Base-by-base conservation (phyloP, 2,797 vertebrate genomes). In the Crax fasciolata region DNA sequence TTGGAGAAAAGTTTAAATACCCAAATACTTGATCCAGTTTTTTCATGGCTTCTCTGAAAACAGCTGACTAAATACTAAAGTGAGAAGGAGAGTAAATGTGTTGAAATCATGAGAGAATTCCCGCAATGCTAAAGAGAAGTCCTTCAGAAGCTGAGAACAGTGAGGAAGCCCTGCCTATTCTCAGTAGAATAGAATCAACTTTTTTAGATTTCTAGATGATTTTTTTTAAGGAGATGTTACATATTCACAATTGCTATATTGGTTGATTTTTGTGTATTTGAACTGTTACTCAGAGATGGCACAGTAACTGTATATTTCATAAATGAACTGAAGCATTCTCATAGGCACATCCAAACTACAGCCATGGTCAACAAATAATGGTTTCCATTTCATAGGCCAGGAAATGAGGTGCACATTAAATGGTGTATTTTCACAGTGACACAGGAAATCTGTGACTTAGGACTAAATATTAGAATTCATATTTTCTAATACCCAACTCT, bases 11-110 rank as follows among this genome's bases (percentile, higher is more conserved):
- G 9, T 41, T 71, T 25, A 75, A 80, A 13, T 67, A 67, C 2
- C 0, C 1, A 18, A 55, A 5, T 48, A 32, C 3, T 66, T 28
- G 18, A 65, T 6, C 46, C 4, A 9, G 4, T n/a, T 75, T 23
- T 27, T 54, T 81, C 1, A 1, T 67, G 38, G 1, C 10, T 72
- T 79, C 32, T 58, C 41, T 72, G 41, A 49, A 84, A 61, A 81
- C 13, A 11, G 23, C 63, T 2, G 3, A 11, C 13, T 39, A 32
- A 70, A 67, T 75, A 73, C 12, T 76, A 35, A 58, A 46, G 27
- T 73, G 27, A 20, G 35, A 51, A 35, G 20, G 15, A 28, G 77
- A 65, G 5, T 6, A 13, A 6, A 5, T 0, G 9, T 32, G n/a
- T 6, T 52, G 52, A 39, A 66, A 44, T 48, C 11, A 8, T 16